Evolutionary conservation across 2,797 vertebrate genomes (phyloP).

Genomic region (Helarctos malayanus): DNA sequence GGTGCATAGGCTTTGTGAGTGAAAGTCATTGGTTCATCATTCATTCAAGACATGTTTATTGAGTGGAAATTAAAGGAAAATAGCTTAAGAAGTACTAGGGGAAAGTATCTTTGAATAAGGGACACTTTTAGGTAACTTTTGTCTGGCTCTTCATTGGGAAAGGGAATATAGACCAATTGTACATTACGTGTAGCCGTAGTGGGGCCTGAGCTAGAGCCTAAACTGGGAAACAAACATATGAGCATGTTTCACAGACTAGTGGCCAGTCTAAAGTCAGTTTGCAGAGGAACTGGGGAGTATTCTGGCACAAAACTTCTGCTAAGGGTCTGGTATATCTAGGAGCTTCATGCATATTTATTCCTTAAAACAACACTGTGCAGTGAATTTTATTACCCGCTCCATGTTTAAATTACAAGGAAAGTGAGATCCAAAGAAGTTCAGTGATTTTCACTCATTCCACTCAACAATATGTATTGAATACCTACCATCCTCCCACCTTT

Average conservation of each 20-base stretch:
- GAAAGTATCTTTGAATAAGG: not conserved
- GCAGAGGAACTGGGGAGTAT: not conserved
- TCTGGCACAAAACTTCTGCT: not conserved
- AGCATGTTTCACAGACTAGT: not conserved
- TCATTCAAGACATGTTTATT: not conserved
- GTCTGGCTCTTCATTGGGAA: not conserved
- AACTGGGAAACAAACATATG: not conserved
- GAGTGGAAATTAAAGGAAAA: not conserved
- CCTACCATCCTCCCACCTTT: not conserved
- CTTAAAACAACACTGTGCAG: not conserved
- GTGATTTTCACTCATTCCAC: not conserved
- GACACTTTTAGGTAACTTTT: not conserved
- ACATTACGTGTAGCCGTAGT: not conserved
- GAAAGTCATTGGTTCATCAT: not conserved
- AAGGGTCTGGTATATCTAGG: not conserved
- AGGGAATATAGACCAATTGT: not conserved
- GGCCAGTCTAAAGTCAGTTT: not conserved
- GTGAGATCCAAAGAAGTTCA: not conserved
- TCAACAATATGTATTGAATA: not conserved
- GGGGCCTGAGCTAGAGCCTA: not conserved
- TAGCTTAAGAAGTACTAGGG: not conserved
- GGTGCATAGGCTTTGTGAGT: not conserved
- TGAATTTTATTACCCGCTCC: not conserved
- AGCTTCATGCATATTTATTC: not conserved
- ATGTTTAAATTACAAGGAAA: not conserved